These are phyloP conservation scores for Falco columbarius DNA, from an alignment of 2,797 vertebrate genomes.

Conservation along the genomic window DNA sequence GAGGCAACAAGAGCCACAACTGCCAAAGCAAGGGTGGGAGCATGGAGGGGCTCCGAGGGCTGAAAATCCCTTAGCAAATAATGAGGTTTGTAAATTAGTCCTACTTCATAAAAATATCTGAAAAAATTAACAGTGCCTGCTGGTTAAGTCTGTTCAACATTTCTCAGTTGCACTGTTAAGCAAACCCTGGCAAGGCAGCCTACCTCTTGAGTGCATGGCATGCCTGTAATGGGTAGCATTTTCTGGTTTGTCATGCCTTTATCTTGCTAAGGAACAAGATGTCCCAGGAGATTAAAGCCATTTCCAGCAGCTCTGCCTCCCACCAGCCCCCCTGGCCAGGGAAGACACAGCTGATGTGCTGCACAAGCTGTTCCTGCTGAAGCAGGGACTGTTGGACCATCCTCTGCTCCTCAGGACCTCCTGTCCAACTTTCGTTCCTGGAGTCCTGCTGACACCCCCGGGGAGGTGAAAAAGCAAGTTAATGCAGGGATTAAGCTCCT, in stretches of 20 bases:
- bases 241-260: not conserved
- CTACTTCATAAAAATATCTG: not conserved
- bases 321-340: not conserved
- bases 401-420: not conserved
- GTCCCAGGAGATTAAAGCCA: not conserved
- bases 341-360: not conserved
- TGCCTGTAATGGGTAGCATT: not conserved
- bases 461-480: not conserved
- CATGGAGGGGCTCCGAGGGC: not conserved
- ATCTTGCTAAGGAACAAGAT: not conserved
- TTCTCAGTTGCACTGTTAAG: constrained; percentile 6
- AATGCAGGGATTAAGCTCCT: not conserved
- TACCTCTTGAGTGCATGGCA: not conserved
- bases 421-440: not conserved
- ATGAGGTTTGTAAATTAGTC: not conserved
- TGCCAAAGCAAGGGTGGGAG: not conserved
- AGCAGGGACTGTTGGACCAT: not conserved
- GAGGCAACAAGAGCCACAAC: fast-evolving
- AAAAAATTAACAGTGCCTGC: not conserved
- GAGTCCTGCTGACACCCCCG: not conserved
- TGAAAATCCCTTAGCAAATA: not conserved
- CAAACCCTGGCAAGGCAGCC: not conserved
- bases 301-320: constrained; percentile 5
- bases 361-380: not conserved
- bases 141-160: not conserved